These are phyloP conservation scores for Tetramorium simillimum DNA, from an alignment of 1,140 invertebrate species.

Conservation along the genomic window DNA sequence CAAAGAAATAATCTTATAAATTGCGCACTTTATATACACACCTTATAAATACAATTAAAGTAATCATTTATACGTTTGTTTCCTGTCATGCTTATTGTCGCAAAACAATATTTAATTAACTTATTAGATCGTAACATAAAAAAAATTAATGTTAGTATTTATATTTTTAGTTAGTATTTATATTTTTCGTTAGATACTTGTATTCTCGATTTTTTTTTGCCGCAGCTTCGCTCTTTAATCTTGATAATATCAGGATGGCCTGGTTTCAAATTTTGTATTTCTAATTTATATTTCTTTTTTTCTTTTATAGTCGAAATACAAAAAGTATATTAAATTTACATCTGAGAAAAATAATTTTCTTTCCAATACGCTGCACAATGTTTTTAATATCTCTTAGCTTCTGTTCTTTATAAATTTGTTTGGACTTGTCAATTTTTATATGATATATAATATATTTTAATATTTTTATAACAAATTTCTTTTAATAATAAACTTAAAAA, in stretches of 20 bases:
- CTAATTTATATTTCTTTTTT: background rate
- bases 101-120: background rate
- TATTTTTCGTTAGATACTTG: background rate
- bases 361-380: background rate
- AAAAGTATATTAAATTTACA: background rate
- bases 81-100: background rate
- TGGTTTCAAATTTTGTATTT: background rate
- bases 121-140: background rate
- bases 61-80: background rate
- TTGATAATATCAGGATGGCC: background rate
- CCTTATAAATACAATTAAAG: background rate
- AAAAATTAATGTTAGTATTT: background rate
- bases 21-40: background rate
- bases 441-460: background rate
- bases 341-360: too few species aligned
- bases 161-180: background rate
- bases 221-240: background rate
- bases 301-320: background rate
- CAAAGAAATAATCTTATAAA: background rate
- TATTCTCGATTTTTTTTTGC: background rate
- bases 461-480: background rate
- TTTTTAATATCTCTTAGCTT: background rate
- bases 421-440: constrained; percentile 4
- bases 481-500: constrained; percentile 53
- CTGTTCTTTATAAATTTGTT: background rate